Base-by-base conservation (phyloP, 2,888 invertebrate genomes). In the Tetanocera ferruginea region DNA sequence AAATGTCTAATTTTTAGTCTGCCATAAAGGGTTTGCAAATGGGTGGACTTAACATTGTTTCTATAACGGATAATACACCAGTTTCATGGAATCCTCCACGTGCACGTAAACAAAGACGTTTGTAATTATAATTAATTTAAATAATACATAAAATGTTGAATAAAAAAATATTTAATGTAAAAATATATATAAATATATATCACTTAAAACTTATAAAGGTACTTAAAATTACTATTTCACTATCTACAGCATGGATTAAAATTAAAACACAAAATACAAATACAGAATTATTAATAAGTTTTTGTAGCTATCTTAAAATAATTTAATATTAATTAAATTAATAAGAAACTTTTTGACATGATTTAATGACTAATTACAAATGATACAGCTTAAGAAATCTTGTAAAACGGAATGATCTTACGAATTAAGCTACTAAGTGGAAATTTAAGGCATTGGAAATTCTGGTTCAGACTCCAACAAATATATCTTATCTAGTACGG, bases 11-110 rank as follows among this genome's bases (percentile, higher is more conserved):
- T 25, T 92, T 91, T 80, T 91, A 97, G 97, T 94, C 98, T 64
- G 94, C 97, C 5, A 93, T 99, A 66, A 98, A 98, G 91, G 98
- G 98, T 1, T 89, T 99, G 25, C 94, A 97, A 90, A 95, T 98
- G 94, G 94, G 95, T 71, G 98, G 98, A 17, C 87, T 98, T 52
- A 93, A 97, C 80, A 94, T 99, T 82, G 92, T 98, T 23, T 98
- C 98, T 6, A 93, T 99, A 75, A 97, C 98, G n/a, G 98, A 99
- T 88, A 93, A 91, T 84, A 98, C 98, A 0, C 93, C 91, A 75
- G 94, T 98, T 5, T 95, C 96, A 0, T 95, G 94, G 94, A 93
- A 93, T 89, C 95, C 96, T 49, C 95, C 94, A 3, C 91, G 98
- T 80, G 93, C 98, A 37, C 93, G 95, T 84, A 98, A 98, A 90